Evolutionary conservation across 2,888 invertebrate species (phyloP), one percentile per base, ranked within the genome.

Genomic region (Eudemis profundana): DNA sequence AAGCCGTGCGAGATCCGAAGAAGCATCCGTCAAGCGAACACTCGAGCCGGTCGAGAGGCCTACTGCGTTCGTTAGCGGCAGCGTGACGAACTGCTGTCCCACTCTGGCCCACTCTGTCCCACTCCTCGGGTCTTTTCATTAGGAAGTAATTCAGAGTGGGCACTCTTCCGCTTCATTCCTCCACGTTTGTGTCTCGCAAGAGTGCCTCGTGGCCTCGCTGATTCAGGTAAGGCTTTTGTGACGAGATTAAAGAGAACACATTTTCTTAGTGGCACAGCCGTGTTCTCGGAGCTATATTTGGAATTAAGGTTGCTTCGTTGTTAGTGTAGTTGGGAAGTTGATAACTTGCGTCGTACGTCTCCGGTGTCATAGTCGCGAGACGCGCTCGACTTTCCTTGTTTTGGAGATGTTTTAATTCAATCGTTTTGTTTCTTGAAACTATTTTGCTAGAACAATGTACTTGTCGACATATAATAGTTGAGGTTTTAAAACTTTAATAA

Each of bases 101-200:
- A 49, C 71, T 70, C 69, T 72, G 76, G 77, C 78, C 81, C 80
- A 81, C 87, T 85, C 83, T 78, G 81, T 79, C 83, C 84, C 85
- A 87, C 89, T 89, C 84, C 82, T 84, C 82, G 78, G 83, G 87
- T 90, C 90, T 90, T 90, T 92, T 92, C 91, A 91, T 91, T 92
- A 91, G 90, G 90, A 90, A 92, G 90, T 91, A 91, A 91, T 91
- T 90, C 88, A 84, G 90, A 90, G 90, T 86, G 81, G 85, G 84
- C 86, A 85, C 89, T 89, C 89, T 89, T 88, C 85, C 87, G 89
- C 86, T 89, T 88, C 91, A 90, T 92, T 90, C 89, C 89, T 90
- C 81, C 84, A 81, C 84, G 89, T 86, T 87, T 87, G 87, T 86
- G 79, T 78, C 84, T 74, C 77, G 75, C 79, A 78, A 84, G 89